Conservation (phyloP, 2,797 vertebrate genomes). For the Falco biarmicus region DNA sequence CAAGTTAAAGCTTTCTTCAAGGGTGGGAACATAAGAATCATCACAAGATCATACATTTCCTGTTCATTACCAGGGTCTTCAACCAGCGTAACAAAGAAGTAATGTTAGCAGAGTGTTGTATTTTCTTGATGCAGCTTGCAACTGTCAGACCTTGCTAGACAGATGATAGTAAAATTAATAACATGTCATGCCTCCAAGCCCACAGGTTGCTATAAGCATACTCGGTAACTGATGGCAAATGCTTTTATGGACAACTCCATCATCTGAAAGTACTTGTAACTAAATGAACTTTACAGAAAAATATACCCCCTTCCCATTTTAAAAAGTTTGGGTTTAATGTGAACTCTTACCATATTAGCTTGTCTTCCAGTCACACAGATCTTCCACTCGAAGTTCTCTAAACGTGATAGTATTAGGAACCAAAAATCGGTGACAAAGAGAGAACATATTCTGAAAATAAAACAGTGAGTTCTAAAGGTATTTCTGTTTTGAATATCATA, state of each 20-base stretch:
- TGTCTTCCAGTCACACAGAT: neutral
- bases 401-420: neutral
- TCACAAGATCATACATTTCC: accelerated
- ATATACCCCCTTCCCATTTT: neutral
- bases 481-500: slow-evolving; percentile 49
- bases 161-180: slow-evolving; percentile 4
- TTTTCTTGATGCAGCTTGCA: slow-evolving; percentile 1
- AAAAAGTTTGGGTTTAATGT: neutral
- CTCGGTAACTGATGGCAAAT: neutral
- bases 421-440: neutral
- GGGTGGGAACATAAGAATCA: neutral
- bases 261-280: neutral
- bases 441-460: slow-evolving; percentile 13
- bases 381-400: slow-evolving; percentile 4
- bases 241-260: neutral
- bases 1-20: neutral
- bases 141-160: neutral
- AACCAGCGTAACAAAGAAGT: neutral
- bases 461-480: slow-evolving; percentile 30
- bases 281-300: neutral
- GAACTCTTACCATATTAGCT: neutral
- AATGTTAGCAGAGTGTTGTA: neutral
- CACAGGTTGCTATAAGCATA: neutral
- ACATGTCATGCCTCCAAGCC: neutral
- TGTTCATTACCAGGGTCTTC: neutral